Evolutionary conservation across 2,113 vertebrate species (phyloP).

Genomic region (Poeciliopsis turrubarensis): DNA sequence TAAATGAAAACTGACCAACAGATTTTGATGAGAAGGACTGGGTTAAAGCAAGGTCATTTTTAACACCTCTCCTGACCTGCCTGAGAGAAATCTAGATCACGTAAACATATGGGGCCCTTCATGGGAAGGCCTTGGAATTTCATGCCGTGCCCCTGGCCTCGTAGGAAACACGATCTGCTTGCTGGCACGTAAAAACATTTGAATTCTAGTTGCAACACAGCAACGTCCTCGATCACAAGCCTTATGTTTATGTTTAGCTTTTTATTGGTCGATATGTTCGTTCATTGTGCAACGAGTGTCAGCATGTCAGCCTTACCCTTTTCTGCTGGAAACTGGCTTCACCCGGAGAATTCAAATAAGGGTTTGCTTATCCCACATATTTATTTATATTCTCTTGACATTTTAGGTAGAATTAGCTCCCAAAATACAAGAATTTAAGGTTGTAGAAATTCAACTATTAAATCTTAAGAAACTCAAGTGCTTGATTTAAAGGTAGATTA

Average conservation of each 20-base stretch:
- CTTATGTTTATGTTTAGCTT: not conserved
- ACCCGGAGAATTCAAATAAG: not conserved
- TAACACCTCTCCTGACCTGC: too few relatives aligned
- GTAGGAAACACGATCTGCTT: not conserved
- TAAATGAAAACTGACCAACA: too few relatives aligned
- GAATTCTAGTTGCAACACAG: not conserved
- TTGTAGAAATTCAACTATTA: not conserved
- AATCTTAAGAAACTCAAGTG: too few relatives aligned
- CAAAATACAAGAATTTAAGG: too few relatives aligned
- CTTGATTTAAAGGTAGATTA: too few relatives aligned
- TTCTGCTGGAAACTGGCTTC: too few relatives aligned
- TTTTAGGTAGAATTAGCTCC: too few relatives aligned
- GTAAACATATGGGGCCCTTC: too few relatives aligned
- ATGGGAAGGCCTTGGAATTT: not conserved
- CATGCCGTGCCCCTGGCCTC: not conserved
- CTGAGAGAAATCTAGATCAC: not conserved
- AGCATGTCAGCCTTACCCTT: not conserved
- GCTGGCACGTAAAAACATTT: not conserved
- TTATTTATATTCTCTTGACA: not conserved
- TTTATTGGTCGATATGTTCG: not conserved
- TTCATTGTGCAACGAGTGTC: not conserved
- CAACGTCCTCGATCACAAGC: not conserved
- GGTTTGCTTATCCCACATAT: not conserved
- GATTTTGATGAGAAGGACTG: too few relatives aligned
- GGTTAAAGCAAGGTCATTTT: too few relatives aligned